Base-by-base conservation (phyloP, 2,888 invertebrate genomes). In the Mamestra brassicae region DNA sequence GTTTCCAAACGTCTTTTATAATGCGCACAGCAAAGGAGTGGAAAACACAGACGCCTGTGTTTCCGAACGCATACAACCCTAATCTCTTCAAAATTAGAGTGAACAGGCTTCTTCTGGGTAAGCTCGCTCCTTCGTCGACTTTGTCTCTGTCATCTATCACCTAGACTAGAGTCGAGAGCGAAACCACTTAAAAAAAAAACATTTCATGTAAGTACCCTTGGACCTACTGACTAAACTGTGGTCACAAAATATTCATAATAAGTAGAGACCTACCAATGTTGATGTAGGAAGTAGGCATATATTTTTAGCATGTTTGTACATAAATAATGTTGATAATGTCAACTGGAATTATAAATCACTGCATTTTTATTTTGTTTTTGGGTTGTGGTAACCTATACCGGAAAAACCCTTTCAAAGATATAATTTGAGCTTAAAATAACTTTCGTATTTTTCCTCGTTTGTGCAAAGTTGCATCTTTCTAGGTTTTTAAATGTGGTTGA, bases 401-500 rank as follows among this genome's bases (percentile, higher is more conserved):
- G 78, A 58, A 83, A 83, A 63, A 57, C 71, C 38, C 36, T 42
- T 60, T 74, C 13, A 15, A 15, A 60, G 63, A 64, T 52, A 65
- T 62, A 64, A 58, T 71, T 82, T 55, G 45, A 55, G 58, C 38
- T 60, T 62, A 60, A 80, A 79, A 73, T 83, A 69, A 58, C 50
- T 38, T 13, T 50, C 3, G 26, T 57, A 50, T 65, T 58, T 65
- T 83, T 83, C 80, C 80, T 83, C 64, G 68, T 80, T 65, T 58
- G 57, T 58, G 50, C 26, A 58, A 13, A 57, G 58, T 47, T 58
- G 26, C 7, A 50, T 45, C 5, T 55, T 65, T 45, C 38, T 42
- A 57, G 52, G 52, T 60, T 57, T 77, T 81, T 78, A 47, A 81
- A 67, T 76, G 67, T 72, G 15, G 73, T 81, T 67, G 76, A 65